Evolutionary conservation across 2,113 vertebrate genomes (phyloP), one percentile per base, ranked within the genome.

Genomic region (Dipodomys stephensi): DNA sequence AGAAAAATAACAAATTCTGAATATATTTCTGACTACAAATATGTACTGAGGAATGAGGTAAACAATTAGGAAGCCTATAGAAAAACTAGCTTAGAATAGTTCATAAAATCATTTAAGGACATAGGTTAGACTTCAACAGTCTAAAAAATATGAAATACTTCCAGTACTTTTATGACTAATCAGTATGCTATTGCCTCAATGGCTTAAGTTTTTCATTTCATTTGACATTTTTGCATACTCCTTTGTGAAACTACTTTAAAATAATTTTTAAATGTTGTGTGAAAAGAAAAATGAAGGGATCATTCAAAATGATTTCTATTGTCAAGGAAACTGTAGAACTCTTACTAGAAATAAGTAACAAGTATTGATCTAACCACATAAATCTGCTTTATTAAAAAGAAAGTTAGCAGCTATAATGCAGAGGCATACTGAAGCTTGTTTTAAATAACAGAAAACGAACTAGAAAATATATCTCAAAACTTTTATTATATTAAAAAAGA

Each of bases 401-500:
- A 27, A 65, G 53, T 68, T 35, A 16, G 68, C 95, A 83, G 0
- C 27, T 25, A 87, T 72, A 79, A 76, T 0, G 32, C 1, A 82
- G 30, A 12, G 82, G 68, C 87, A 4, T 94, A 94, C 80, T 91
- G 35, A 89, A 87, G 13, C 84, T 68, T 5, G 39, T 10, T 22
- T 69, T 28, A 87, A 16, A 9, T 76, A 74, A 35, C 46, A n/a
- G 22, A 35, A 27, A 79, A 35, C 77, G 44, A 2, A 39, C 64
- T 46, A 90, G 27, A 49, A 60, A 25, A 68, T 15, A 77, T 71
- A 87, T 88, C 85, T 82, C 64, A 15, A 95, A 35, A 78, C 27
- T 79, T 92, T 83, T 81, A 96, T 93, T 93, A 53, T 23, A 81
- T 81, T 88, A 65, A 94, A 92, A 78, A 87, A 60, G 79, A 95